Base-by-base conservation (phyloP, 2,797 vertebrate species). In the Hippopotamyrus pictus region DNA sequence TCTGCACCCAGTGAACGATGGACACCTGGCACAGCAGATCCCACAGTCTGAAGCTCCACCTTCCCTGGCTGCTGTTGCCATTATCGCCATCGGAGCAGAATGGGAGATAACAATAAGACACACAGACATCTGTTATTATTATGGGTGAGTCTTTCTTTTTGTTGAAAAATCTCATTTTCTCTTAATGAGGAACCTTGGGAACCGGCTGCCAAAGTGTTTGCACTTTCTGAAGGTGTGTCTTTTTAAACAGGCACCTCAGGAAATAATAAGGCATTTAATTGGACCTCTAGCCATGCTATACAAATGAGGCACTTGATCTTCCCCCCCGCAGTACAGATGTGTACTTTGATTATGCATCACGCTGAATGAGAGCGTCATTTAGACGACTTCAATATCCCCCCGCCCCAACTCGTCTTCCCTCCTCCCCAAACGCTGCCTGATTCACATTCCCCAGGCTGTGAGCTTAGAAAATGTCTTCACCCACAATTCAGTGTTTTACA, bases 121-220 rank as follows among this genome's bases (percentile, higher is more conserved):
- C 25, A 54, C 48, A 54, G 53, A 14, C 25, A 54, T 25, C 6
- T 37, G 22, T 57, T 22, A 11, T 25, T 84, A 7, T 25, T 84
- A 46, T 44, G 17, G 76, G 33, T 19, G 44, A 29, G 76, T 17
- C 41, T 82, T 46, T 82, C 17, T 14, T 48, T 84, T 48, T 11
- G 9, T 84, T 48, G 44, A 50, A 84, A 48, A 46, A 50, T 84
- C 82, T 86, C 14, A 86, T 86, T 86, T 86, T 57, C 29, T 54
- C 85, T 86, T 86, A 86, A 86, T 86, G 85, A 86, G 85, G 25
- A 41, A 8, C 29, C 50, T 29, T 14, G 85, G 51, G 85, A 86
- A 1, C 53, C 6, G 50, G 5, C 48, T 51, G 48, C 50, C 83
- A 51, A 25, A 25, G 25, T n/a, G 2, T 57, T 37, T 57, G 53